These are phyloP conservation scores for Eudemis profundana DNA, from an alignment of 2,888 invertebrate genomes.

Conservation along the genomic window DNA sequence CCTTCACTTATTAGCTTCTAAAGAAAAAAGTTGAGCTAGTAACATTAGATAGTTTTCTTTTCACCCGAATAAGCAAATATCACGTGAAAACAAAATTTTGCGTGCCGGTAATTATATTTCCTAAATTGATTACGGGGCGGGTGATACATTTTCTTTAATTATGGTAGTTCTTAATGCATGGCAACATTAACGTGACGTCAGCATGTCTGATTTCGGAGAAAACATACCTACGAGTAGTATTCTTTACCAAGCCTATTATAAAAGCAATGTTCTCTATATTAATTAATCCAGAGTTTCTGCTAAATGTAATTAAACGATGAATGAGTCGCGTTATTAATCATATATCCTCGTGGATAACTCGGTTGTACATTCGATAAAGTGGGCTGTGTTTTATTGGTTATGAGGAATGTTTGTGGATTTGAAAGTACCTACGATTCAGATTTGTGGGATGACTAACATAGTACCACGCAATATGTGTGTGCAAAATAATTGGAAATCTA, in stretches of 20 bases:
- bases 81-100: too few species aligned
- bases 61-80: too few species aligned
- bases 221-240: too few species aligned
- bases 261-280: constrained; percentile 26
- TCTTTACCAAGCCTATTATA: constrained; percentile 1
- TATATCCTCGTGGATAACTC: constrained; percentile 55
- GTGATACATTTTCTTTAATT: too few species aligned
- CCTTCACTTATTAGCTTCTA: too few species aligned
- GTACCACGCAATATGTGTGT: not conserved
- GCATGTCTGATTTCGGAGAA: too few species aligned
- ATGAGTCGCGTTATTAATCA: constrained; percentile 56
- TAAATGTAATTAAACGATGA: constrained; percentile 58
- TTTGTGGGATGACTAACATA: not conserved
- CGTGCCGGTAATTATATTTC: too few species aligned
- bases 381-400: constrained; percentile 23
- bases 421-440: constrained; percentile 31
- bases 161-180: too few species aligned
- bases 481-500: not conserved
- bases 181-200: too few species aligned
- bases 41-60: too few species aligned
- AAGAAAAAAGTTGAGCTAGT: too few species aligned
- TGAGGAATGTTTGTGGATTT: constrained; percentile 11
- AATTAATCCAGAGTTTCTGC: constrained; percentile 45
- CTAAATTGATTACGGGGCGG: too few species aligned
- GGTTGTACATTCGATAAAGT: constrained; percentile 48